Percentiles rank a stretch among this genome's conserved stretches.
These are phyloP conservation scores for Anarrhichthys ocellatus DNA, from an alignment of 2,113 vertebrate species.

Conservation along the genomic window DNA sequence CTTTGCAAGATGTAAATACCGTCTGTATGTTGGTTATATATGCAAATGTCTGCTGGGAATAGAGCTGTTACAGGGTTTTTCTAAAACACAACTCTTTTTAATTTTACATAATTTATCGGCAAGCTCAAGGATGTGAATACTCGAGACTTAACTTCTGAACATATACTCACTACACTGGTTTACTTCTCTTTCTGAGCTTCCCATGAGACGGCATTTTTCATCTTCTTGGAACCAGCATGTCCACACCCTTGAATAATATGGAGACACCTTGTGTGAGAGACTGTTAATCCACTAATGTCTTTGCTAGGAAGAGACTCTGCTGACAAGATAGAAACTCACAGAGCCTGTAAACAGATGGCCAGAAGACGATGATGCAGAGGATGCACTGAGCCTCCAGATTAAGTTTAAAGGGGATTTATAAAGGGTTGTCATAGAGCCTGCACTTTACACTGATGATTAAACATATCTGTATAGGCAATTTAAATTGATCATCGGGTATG, in stretches of 20 bases:
- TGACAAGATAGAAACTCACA: conserved; percentile 68
- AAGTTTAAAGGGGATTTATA: conserved; percentile 23
- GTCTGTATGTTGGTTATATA: neutral
- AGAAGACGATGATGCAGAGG: conserved; percentile 51
- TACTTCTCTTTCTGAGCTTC: neutral
- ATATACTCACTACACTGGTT: neutral
- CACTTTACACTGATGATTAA: conserved; percentile 35
- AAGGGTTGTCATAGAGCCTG: conserved; percentile 28
- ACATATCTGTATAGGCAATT: neutral
- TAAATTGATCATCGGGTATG: conserved; percentile 5
- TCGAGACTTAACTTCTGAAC: neutral
- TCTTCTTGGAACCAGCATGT: conserved; percentile 50
- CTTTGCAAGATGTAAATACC: conserved; percentile 18
- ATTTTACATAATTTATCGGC: neutral
- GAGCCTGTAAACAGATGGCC: conserved; percentile 66
- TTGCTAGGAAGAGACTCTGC: conserved; percentile 59
- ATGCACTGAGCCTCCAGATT: conserved; percentile 48
- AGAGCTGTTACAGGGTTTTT: neutral
- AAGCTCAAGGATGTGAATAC: neutral
- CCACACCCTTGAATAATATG: conserved; percentile 69
- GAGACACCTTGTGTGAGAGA: conserved; percentile 64
- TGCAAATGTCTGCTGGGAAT: conserved; percentile 9
- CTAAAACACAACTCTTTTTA: neutral
- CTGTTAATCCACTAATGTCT: conserved; percentile 75
- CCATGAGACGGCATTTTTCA: conserved; percentile 14